Evolutionary conservation across 2,113 vertebrate genomes (phyloP).

Genomic region (Puma concolor): DNA sequence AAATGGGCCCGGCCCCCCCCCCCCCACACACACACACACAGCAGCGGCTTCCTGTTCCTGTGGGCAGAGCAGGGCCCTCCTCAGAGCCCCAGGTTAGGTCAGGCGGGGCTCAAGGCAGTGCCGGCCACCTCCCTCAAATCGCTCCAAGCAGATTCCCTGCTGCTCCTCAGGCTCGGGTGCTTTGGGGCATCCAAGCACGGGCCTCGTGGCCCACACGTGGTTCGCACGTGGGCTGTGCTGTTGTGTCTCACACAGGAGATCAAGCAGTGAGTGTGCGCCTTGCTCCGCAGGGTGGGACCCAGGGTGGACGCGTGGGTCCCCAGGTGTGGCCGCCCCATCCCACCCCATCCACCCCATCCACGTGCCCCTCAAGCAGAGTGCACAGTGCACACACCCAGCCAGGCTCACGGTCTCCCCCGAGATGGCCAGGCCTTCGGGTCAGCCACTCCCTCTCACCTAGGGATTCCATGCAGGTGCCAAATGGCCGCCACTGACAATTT

Average conservation of each 20-base stretch:
- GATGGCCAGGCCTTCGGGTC: background rate
- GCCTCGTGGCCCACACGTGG: background rate
- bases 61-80: background rate
- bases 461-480: too few species aligned
- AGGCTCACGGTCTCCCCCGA: background rate
- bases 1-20: background rate
- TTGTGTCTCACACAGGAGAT: background rate
- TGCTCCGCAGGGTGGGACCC: accelerated
- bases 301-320: background rate
- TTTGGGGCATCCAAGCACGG: too few species aligned
- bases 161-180: background rate
- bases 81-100: background rate
- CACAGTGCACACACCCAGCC: too few species aligned
- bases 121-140: accelerated
- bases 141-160: background rate
- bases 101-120: background rate
- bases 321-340: background rate
- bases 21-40: too few species aligned
- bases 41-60: background rate
- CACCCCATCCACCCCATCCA: background rate
- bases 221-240: accelerated
- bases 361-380: background rate
- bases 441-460: too few species aligned
- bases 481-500: accelerated
- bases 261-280: accelerated